Percentiles rank a stretch among this genome's conserved stretches.
phyloP scores from a whole-genome alignment of 2,797 vertebrate genomes.

The Acanthurus leucopareius region DNA sequence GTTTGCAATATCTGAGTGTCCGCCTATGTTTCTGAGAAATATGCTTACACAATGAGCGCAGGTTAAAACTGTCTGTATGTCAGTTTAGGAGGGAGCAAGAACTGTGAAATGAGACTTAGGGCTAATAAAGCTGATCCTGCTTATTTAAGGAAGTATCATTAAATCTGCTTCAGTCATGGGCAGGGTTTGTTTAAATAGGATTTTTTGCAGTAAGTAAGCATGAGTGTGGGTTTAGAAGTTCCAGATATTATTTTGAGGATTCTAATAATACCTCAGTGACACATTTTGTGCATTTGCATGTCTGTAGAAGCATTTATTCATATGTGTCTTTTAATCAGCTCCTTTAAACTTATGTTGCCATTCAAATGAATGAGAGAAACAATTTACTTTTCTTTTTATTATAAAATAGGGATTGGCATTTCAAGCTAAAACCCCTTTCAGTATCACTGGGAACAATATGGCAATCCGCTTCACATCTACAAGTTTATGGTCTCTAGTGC shows the following conservation, averaged over 20 bases:
- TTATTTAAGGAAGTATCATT: slow-evolving; percentile 55
- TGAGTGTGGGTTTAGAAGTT: slow-evolving; percentile 29
- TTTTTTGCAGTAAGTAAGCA: slow-evolving; percentile 45
- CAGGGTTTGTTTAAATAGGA: slow-evolving; percentile 29
- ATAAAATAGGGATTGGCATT: too few species aligned
- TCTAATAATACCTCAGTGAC: slow-evolving; percentile 13
- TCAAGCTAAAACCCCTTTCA: too few species aligned
- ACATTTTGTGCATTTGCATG: neutral
- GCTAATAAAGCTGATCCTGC: slow-evolving; percentile 50
- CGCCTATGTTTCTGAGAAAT: neutral
- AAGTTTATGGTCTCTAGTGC: too few species aligned
- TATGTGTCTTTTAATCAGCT: slow-evolving; percentile 11
- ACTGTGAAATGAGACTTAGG: slow-evolving; percentile 41
- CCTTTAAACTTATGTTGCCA: slow-evolving; percentile 12
- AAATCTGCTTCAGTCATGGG: slow-evolving; percentile 42
- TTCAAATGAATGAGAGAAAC: slow-evolving; percentile 21
- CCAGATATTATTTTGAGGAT: slow-evolving; percentile 30
- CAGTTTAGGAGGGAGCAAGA: slow-evolving; percentile 19
- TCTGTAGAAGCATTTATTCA: slow-evolving; percentile 22
- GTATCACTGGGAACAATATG: too few species aligned
- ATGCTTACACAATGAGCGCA: slow-evolving; percentile 1
- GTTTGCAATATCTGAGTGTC: neutral
- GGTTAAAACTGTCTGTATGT: neutral
- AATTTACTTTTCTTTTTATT: slow-evolving; percentile 30
- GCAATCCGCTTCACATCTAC: too few species aligned